Conservation (phyloP, 2,888 invertebrate genomes). For the Athalia circularis region DNA sequence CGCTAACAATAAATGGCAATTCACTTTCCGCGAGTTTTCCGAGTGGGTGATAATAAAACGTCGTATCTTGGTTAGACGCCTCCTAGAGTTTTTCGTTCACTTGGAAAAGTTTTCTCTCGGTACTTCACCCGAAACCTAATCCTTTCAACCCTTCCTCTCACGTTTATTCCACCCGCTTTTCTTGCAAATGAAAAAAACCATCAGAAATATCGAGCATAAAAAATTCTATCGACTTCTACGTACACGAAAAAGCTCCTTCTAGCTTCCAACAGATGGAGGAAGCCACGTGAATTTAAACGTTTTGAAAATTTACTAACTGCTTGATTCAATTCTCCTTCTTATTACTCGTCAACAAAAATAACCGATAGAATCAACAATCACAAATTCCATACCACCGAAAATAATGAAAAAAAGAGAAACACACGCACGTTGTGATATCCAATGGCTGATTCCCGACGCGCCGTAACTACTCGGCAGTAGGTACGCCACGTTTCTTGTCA, state of each 20-base stretch:
- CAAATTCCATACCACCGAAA: no score
- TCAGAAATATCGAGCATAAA: background rate
- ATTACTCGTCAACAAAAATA: no score
- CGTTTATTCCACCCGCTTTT: background rate
- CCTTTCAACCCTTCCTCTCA: slow-evolving; percentile 10
- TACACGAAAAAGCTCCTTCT: background rate
- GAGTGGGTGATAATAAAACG: slow-evolving; percentile 15
- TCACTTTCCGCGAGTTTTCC: slow-evolving; percentile 10
- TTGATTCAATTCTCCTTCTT: no score
- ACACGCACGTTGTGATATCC: no score
- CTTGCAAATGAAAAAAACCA: slow-evolving; percentile 23
- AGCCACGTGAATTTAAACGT: slow-evolving; percentile 9
- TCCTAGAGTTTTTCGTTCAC: slow-evolving; percentile 4
- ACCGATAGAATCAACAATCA: no score
- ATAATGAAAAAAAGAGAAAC: no score
- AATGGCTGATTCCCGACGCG: no score
- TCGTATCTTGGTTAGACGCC: background rate
- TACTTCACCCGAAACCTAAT: slow-evolving; percentile 28
- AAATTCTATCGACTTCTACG: slow-evolving; percentile 12
- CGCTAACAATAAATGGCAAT: slow-evolving; percentile 19
- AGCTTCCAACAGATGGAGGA: slow-evolving; percentile 34
- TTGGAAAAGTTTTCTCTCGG: slow-evolving; percentile 17
- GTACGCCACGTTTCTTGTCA: no score
- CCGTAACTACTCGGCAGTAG: no score
- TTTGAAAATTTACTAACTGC: background rate